Conservation (phyloP, 2,113 vertebrate genomes). For the Arvicanthis niloticus region DNA sequence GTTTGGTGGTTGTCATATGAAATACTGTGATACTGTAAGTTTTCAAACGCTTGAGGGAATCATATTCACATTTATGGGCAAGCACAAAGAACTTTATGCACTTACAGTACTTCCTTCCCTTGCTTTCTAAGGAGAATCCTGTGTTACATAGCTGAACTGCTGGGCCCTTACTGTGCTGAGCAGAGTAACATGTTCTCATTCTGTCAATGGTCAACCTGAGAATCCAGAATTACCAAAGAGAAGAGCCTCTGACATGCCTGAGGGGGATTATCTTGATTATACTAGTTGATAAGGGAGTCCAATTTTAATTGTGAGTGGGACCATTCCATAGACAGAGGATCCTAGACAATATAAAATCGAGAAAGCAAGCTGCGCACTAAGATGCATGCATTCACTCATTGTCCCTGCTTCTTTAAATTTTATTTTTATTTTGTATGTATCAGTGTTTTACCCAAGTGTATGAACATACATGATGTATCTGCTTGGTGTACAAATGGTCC, state of each 20-base stretch:
- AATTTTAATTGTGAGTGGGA: neutral
- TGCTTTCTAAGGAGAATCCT: neutral
- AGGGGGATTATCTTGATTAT: neutral
- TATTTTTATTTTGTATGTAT: neutral
- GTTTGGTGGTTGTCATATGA: neutral
- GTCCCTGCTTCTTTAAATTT: neutral
- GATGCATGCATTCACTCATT: neutral
- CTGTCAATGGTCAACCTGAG: neutral
- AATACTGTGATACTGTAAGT: neutral
- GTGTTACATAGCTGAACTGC: neutral
- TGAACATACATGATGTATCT: neutral
- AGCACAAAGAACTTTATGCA: neutral
- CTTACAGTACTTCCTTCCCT: neutral
- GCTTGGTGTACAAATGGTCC: neutral
- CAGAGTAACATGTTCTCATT: neutral
- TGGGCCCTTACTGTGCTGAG: neutral
- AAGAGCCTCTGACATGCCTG: neutral
- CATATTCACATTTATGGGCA: neutral
- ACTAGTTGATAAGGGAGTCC: neutral
- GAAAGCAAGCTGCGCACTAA: neutral
- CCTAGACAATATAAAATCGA: neutral
- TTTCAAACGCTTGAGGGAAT: neutral
- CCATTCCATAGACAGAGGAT: neutral
- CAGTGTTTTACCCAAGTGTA: neutral
- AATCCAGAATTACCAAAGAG: neutral